phyloP scores from a whole-genome alignment of 2,888 invertebrate genomes.

The Gibbula magus region DNA sequence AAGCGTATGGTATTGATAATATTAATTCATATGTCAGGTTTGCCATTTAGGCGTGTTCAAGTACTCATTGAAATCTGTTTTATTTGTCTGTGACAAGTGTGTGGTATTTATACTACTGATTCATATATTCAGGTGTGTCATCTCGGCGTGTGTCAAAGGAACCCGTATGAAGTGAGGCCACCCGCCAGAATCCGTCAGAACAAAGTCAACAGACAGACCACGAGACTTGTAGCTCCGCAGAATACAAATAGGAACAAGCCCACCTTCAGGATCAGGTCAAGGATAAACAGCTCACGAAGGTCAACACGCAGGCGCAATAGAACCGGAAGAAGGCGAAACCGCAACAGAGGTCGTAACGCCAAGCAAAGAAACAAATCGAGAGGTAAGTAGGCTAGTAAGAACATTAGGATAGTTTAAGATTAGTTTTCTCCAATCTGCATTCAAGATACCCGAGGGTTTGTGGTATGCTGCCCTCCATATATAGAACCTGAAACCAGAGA shows the following conservation, averaged over 20 bases:
- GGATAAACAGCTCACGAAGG: not conserved
- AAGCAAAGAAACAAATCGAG: not conserved
- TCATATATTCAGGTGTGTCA: slow-evolving; percentile 36
- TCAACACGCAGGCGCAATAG: not conserved
- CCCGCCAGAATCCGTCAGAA: not conserved
- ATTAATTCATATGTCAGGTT: too few relatives aligned
- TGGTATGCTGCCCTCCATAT: too few relatives aligned
- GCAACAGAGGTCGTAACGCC: not conserved
- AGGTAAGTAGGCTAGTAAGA: too few relatives aligned
- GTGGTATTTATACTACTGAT: not conserved
- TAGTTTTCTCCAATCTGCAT: not conserved
- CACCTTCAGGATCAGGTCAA: not conserved
- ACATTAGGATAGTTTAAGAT: not conserved
- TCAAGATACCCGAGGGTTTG: not conserved
- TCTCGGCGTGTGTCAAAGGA: slow-evolving; percentile 40
- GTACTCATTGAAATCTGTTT: too few relatives aligned
- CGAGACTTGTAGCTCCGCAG: not conserved
- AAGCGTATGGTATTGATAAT: too few relatives aligned
- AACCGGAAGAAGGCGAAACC: not conserved
- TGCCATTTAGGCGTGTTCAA: too few relatives aligned
- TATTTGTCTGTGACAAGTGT: too few relatives aligned
- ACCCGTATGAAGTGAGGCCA: slow-evolving; percentile 3
- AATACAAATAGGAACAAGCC: not conserved
- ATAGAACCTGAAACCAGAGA: too few relatives aligned
- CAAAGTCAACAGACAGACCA: not conserved